Conservation (phyloP, 1,140 invertebrate genomes). For the Drosophila nigromelanica region DNA sequence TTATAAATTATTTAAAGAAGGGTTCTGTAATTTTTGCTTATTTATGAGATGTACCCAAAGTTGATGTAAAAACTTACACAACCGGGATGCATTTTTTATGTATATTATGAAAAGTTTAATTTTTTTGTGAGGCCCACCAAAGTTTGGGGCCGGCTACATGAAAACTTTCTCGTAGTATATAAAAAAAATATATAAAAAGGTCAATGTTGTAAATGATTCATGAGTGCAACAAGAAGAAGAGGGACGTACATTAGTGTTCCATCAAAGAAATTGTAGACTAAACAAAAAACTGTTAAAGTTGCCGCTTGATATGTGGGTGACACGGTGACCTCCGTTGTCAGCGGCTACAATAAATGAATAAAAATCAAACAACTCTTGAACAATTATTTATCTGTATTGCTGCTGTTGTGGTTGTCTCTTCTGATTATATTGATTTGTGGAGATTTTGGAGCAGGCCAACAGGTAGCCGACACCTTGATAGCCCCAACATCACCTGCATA, state of each 20-base stretch:
- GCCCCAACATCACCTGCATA: constrained; percentile 26
- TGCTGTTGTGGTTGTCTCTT: constrained; percentile 18
- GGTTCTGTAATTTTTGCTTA: constrained; percentile 1
- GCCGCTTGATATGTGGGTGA: constrained; percentile 42
- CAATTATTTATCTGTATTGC: constrained; percentile 20
- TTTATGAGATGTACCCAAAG: constrained; percentile 1
- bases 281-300: constrained; percentile 26
- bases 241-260: background rate
- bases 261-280: background rate
- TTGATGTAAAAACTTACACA: background rate
- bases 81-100: background rate
- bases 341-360: constrained; percentile 58
- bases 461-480: constrained; percentile 37
- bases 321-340: constrained; percentile 64
- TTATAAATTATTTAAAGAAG: background rate
- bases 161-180: constrained; percentile 16
- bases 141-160: constrained; percentile 26
- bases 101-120: constrained; percentile 8
- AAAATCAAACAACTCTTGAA: constrained; percentile 33
- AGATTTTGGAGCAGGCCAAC: constrained; percentile 70
- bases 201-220: constrained; percentile 41
- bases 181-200: constrained; percentile 8
- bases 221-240: constrained; percentile 24
- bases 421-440: constrained; percentile 39
- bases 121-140: constrained; percentile 14